Base-by-base conservation (phyloP, 1,140 invertebrate genomes). In the Drosophila grimshawi region DNA sequence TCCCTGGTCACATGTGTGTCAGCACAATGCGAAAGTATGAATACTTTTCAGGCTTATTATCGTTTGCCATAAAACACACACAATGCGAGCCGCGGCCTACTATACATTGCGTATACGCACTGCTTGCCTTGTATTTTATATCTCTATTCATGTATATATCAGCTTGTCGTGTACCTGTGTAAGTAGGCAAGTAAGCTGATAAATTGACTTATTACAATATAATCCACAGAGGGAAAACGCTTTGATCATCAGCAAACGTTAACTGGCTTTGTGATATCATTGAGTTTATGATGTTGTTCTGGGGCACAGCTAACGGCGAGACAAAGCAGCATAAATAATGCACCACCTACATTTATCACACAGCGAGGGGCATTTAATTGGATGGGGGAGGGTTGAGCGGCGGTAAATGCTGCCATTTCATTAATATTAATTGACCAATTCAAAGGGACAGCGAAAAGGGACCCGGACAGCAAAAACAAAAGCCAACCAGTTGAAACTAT, bases 361-460 rank as follows among this genome's bases (percentile, higher is more conserved):
- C 52, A 37, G 37, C 37, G 37, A n/a, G 53, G 5, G 11, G 10
- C 57, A 63, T 70, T 70, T 62, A 69, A 49, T 10, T 33, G 37
- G 35, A 6, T 43, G 39, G 49, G 30, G 11, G 10, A 2, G 30
- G 29, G 5, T 8, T 3, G 4, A 19, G 11, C n/a, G 7, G 53
- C 46, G 43, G 39, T 6, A 11, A 46, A 10, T 33, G 30, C 60
- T 37, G 68, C 60, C 78, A 73, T 78, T 89, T 89, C 85, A 89
- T 89, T 89, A 89, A 89, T 89, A 89, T 89, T 89, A 89, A 89
- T 89, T 89, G 85, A 89, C 61, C 85, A 78, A 89, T 85, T 83
- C 70, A 88, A 80, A 85, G 49, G 65, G 72, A 80, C 79, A 49
- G 78, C 46, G 45, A 41, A 53, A 57, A 56, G 60, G 41, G 43